Evolutionary conservation across 2,797 vertebrate species (phyloP).

Genomic region (Lacerta bilineata): DNA sequence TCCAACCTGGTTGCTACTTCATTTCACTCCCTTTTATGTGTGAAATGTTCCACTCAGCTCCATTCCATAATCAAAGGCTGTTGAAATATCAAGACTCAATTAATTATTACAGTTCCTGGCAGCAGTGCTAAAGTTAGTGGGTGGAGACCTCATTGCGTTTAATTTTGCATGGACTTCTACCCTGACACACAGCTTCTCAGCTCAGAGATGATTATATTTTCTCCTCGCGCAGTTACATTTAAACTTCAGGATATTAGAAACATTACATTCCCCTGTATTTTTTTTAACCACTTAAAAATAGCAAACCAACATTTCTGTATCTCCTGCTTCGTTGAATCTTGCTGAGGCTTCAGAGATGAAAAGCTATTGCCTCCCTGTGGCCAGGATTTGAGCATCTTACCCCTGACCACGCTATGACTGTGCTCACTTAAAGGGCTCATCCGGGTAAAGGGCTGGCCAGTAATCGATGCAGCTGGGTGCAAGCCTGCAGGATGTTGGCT

Average conservation of each 20-base stretch:
- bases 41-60: conserved; percentile 69
- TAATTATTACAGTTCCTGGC: conserved; percentile 59
- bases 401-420: background rate
- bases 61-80: conserved; percentile 57
- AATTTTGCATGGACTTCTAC: conserved; percentile 67
- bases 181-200: conserved; percentile 44
- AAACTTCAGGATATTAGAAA: conserved; percentile 42
- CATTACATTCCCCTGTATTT: conserved; percentile 23
- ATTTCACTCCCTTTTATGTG: conserved; percentile 68
- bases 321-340: background rate
- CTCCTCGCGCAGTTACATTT: conserved; percentile 51
- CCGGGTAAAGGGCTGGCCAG: background rate
- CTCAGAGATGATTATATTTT: conserved; percentile 50
- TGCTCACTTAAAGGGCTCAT: background rate
- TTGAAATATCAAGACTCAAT: conserved; percentile 68
- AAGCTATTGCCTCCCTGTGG: conserved; percentile 9
- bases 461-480: background rate
- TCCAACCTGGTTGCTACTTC: conserved; percentile 50
- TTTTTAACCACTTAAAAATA: conserved; percentile 35
- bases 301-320: background rate
- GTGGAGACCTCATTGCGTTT: conserved; percentile 68
- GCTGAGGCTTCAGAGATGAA: background rate
- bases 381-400: background rate
- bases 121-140: conserved; percentile 57
- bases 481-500: background rate